Percentiles rank a stretch among this genome's conserved stretches.
Conservation (phyloP, 23 tunicate species). For the Styela plicata region DNA sequence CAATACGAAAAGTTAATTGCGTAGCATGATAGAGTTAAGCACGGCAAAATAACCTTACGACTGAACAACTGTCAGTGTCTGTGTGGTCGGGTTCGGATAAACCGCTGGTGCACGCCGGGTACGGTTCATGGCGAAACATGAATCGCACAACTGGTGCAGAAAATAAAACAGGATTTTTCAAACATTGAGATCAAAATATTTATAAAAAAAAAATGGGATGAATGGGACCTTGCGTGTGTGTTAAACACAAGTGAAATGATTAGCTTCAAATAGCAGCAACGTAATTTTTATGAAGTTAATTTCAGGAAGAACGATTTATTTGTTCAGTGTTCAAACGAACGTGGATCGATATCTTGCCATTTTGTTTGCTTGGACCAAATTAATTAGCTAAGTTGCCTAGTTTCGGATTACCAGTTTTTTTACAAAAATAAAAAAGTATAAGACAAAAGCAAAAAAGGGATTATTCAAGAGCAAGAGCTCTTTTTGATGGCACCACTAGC, state of each 20-base stretch:
- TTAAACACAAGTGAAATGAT: too few relatives aligned
- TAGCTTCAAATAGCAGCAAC: too few relatives aligned
- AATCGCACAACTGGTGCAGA: not conserved
- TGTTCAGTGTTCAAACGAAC: too few relatives aligned
- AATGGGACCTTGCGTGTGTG: too few relatives aligned
- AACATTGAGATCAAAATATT: too few relatives aligned
- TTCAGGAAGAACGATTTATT: too few relatives aligned
- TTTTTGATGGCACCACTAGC: not conserved
- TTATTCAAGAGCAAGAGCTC: not conserved
- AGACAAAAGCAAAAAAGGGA: conserved; percentile 14
- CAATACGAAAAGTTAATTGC: too few relatives aligned
- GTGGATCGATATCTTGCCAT: too few relatives aligned
- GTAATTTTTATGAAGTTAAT: too few relatives aligned
- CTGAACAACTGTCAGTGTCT: not conserved
- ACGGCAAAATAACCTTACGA: not conserved
- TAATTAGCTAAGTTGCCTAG: not conserved
- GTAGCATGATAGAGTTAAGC: too few relatives aligned
- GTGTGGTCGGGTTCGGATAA: not conserved
- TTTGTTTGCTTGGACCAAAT: too few relatives aligned
- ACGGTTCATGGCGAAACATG: not conserved
- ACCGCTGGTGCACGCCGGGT: not conserved
- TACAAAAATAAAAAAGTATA: conserved; percentile 31
- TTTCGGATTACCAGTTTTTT: conserved; percentile 14
- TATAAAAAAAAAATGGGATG: too few relatives aligned
- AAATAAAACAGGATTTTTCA: not conserved